Evolutionary conservation across 1,140 invertebrate species (phyloP).

Genomic region (Daktulosphaira vitifoliae): DNA sequence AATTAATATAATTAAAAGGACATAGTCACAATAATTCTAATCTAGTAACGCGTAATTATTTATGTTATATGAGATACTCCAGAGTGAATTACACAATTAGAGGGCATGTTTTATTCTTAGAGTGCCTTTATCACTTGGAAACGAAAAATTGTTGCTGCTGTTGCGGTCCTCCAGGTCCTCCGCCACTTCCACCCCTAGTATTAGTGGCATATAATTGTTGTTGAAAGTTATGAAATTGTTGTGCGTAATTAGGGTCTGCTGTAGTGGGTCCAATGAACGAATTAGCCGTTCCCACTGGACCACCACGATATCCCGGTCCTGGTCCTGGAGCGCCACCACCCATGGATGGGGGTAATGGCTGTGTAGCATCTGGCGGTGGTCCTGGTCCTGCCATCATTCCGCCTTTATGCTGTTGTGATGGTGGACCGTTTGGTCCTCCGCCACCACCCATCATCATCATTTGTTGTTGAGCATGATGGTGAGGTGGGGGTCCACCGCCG

Average conservation of each 20-base stretch:
- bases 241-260: constrained; percentile 82
- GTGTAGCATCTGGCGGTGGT: constrained; percentile 48
- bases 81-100: too few relatives aligned
- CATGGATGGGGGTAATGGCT: constrained; percentile 70
- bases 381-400: constrained; percentile 46
- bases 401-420: constrained; percentile 43
- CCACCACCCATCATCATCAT: constrained; percentile 42
- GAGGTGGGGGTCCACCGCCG: constrained; percentile 42
- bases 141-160: constrained; percentile 47
- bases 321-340: constrained; percentile 42
- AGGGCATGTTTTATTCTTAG: too few relatives aligned
- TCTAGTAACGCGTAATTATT: too few relatives aligned
- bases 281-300: background rate
- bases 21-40: too few relatives aligned
- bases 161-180: constrained; percentile 37
- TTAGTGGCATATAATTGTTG: constrained; percentile 88
- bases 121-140: constrained; percentile 45
- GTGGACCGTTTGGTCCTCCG: constrained; percentile 42
- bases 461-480: constrained; percentile 41
- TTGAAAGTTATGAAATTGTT: constrained; percentile 94
- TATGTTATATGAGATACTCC: too few relatives aligned
- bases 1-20: too few relatives aligned
- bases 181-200: constrained; percentile 50
- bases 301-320: constrained; percentile 3
- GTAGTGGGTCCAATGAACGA: constrained; percentile 73